A percentile compares a stretch with the other conserved stretches of the same genome.
phyloP scores from a whole-genome alignment of 2,113 vertebrate genomes.

The Strix uralensis region DNA sequence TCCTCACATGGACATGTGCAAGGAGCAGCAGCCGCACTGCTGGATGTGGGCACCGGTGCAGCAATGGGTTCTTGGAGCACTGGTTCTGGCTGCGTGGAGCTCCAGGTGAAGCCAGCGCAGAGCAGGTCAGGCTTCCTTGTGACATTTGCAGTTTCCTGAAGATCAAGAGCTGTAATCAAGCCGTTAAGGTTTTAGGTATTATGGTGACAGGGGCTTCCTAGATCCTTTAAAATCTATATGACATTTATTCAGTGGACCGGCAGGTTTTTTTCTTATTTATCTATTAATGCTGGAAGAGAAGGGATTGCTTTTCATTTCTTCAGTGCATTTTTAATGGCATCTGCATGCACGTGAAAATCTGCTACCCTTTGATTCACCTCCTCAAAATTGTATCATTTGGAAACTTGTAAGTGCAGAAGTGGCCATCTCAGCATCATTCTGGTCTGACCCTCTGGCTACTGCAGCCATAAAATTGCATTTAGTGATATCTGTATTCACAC shows the following conservation, averaged over 20 bases:
- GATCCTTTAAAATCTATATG: neutral
- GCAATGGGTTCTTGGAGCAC: neutral
- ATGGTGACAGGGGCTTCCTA: neutral
- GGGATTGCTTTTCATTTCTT: neutral
- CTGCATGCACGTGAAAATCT: accelerated
- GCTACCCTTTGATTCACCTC: neutral
- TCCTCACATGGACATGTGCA: neutral
- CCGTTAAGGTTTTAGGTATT: neutral
- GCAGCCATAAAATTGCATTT: neutral
- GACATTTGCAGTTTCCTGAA: neutral
- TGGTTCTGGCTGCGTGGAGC: neutral
- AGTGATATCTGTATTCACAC: neutral
- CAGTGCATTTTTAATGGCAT: neutral
- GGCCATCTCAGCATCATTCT: neutral
- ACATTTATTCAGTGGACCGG: neutral
- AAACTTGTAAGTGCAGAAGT: neutral
- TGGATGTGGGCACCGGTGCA: neutral
- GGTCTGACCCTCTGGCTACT: neutral
- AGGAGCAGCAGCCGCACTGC: neutral
- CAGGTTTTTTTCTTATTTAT: neutral
- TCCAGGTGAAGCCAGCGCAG: neutral
- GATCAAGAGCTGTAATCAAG: neutral
- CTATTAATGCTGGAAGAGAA: neutral
- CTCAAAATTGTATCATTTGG: neutral
- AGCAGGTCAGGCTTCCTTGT: neutral